A percentile compares a stretch with the other conserved stretches of the same genome.
Conservation (phyloP, 2,113 vertebrate species). For the Sarotherodon lohbergeri region DNA sequence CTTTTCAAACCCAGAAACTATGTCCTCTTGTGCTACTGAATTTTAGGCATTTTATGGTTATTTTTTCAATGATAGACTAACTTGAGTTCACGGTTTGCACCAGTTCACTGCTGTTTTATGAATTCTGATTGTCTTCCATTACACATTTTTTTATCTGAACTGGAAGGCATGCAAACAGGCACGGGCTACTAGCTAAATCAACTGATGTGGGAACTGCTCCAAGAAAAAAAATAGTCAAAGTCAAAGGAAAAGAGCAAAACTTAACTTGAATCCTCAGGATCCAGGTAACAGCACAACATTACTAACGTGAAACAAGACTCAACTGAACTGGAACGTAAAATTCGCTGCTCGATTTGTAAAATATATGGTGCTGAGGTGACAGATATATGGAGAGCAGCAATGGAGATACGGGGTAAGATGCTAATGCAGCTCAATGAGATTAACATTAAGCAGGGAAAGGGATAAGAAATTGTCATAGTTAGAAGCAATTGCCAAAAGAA, state of each 20-base stretch:
- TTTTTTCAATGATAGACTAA: not conserved
- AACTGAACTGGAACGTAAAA: not conserved
- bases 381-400: not conserved
- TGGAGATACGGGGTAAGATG: not conserved
- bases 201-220: not conserved
- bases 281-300: not conserved
- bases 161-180: not conserved
- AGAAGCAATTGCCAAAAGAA: not conserved
- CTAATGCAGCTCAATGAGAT: not conserved
- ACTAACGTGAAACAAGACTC: not conserved
- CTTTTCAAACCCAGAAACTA: not conserved
- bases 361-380: not conserved
- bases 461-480: not conserved
- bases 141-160: accelerated
- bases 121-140: not conserved
- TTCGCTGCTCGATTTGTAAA: not conserved
- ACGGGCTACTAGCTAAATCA: not conserved
- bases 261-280: not conserved
- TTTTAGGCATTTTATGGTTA: not conserved
- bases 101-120: not conserved
- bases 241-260: not conserved
- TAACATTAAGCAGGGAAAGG: not conserved
- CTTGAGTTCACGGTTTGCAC: not conserved
- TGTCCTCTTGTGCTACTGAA: not conserved
- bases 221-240: not conserved